These are phyloP conservation scores for Odontophorus gujanensis DNA, from an alignment of 2,113 vertebrate genomes.

Conservation along the genomic window DNA sequence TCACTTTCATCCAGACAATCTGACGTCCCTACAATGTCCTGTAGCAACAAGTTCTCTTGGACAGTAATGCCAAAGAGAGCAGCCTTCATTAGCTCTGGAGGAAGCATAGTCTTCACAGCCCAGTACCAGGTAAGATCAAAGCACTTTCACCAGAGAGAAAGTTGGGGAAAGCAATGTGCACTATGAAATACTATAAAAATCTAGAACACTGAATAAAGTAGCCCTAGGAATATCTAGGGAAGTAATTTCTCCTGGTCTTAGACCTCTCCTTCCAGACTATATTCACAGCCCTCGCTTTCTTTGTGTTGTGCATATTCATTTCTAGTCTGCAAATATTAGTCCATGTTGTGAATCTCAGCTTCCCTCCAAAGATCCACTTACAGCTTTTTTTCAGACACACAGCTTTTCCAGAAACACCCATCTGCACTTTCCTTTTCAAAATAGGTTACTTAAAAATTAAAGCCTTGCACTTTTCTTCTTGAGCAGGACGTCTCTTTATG, in stretches of 20 bases:
- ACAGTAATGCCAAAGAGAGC: neutral
- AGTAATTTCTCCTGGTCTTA: neutral
- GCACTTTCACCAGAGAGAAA: neutral
- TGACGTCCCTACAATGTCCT: neutral
- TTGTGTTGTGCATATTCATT: neutral
- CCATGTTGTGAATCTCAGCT: neutral
- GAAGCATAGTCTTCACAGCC: neutral
- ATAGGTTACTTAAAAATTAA: neutral
- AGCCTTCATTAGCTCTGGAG: neutral
- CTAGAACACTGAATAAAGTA: neutral
- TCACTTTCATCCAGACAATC: fast-evolving
- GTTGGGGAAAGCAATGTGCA: neutral
- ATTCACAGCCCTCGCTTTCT: neutral
- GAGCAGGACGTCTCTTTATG: neutral
- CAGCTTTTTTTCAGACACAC: neutral
- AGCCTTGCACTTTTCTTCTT: neutral
- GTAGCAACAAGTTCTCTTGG: neutral
- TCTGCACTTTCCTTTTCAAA: neutral
- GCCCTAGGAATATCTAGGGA: neutral
- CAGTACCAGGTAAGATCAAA: neutral
- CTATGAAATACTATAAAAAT: neutral
- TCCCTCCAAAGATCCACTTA: neutral
- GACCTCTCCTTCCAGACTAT: neutral
- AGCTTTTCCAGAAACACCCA: neutral
- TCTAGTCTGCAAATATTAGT: neutral